These are phyloP conservation scores for Glyptemys insculpta DNA, from an alignment of 2,797 vertebrate genomes.

Conservation along the genomic window DNA sequence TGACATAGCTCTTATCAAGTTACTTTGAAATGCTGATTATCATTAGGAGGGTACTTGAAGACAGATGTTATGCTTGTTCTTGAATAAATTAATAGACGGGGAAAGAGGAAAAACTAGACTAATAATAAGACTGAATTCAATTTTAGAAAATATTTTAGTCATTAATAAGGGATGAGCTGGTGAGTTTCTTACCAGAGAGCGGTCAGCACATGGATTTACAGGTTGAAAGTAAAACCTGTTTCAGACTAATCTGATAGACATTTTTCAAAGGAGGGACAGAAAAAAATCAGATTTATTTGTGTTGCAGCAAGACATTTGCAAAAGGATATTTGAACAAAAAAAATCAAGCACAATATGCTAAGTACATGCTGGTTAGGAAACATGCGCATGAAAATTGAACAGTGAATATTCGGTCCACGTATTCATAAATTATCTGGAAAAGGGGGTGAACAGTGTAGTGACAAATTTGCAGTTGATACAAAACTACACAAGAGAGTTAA, in stretches of 20 bases:
- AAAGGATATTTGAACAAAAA: background rate
- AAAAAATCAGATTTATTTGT: background rate
- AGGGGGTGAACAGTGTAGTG: background rate
- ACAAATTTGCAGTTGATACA: background rate
- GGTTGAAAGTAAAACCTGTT: background rate
- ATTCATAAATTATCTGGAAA: background rate
- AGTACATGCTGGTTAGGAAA: background rate
- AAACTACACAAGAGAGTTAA: background rate
- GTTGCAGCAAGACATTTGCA: background rate
- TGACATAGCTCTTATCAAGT: background rate
- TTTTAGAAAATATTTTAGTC: background rate
- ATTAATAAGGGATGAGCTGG: background rate
- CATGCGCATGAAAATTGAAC: background rate
- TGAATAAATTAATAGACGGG: background rate
- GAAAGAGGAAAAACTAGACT: background rate
- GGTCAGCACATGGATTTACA: background rate
- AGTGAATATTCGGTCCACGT: background rate
- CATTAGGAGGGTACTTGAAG: background rate
- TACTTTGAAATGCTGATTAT: background rate
- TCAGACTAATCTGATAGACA: background rate
- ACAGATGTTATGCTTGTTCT: background rate
- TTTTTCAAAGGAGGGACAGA: background rate
- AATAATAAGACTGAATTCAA: background rate
- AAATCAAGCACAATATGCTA: background rate
- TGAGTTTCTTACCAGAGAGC: background rate